Evolutionary conservation across 2,888 invertebrate genomes (phyloP), one percentile per base, ranked within the genome.

Genomic region (Druceiella hillmani): DNA sequence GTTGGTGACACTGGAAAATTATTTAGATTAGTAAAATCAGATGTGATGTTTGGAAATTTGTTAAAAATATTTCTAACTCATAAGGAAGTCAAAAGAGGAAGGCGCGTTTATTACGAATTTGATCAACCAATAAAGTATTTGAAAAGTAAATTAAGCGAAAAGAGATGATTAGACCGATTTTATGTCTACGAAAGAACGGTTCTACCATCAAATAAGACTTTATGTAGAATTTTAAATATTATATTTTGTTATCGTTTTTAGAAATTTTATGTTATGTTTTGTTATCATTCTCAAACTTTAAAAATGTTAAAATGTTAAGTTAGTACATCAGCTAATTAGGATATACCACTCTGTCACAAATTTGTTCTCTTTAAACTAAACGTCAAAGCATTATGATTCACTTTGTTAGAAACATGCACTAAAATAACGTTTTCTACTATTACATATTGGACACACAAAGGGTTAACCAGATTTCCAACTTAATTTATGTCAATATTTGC

Each of bases 371-470:
- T 11, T 29, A 4, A 16, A 29, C 4, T 29, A 29, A 29, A 12
- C 13, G 30, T 29, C 4, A 4, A 29, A 29, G 30, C 15, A 29
- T 13, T n/a, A n/a, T n/a, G 13, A 12, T 30, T n/a, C 22, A 3
- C 10, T 36, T 16, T 30, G 31, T 36, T 29, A 25, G 13, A 17
- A 29, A 22, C 24, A 36, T 36, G 29, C 31, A 29, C 22, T 20
- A 30, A 30, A 30, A 17, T 30, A 13, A 30, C 6, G 29, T 30
- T 13, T 36, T 17, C n/a, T 6, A 7, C 36, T 36, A 17, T 33
- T 25, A 34, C 7, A 25, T 34, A 25, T 17, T 34, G 10, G 10
- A 34, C 26, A 34, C 9, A 10, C 15, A 34, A 34, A 27, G 12
- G 5, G 26, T 26, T 34, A 24, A 34, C 34, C 26, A 26, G 10